A percentile compares a stretch with the other conserved stretches of the same genome.
phyloP scores from a whole-genome alignment of 2,888 invertebrate genomes.

The Sinopyrophorus schimmeli region DNA sequence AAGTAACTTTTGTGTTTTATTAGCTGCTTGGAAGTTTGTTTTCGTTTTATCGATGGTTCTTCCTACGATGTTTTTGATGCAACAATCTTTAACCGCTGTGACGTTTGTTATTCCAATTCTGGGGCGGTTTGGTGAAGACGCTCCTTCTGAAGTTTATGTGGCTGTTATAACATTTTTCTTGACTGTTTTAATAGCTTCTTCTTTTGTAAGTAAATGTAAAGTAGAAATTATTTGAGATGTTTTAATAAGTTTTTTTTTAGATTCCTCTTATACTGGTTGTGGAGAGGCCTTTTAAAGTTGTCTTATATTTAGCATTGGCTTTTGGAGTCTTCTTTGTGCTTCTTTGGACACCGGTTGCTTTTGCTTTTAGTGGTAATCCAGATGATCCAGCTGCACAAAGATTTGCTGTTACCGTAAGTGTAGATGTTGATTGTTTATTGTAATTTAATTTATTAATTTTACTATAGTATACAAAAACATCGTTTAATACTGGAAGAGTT shows the following conservation, averaged over 20 bases:
- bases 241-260: constrained; percentile 27
- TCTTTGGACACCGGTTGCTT: constrained; percentile 66
- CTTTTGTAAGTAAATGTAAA: constrained; percentile 46
- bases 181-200: constrained; percentile 52
- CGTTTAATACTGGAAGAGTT: too few relatives aligned
- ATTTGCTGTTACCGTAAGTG: too few relatives aligned
- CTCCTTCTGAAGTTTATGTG: constrained; percentile 56
- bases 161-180: constrained; percentile 50
- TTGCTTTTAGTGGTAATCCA: constrained; percentile 68
- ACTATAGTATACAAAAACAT: too few relatives aligned
- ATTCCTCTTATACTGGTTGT: constrained; percentile 42
- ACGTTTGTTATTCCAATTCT: constrained; percentile 48
- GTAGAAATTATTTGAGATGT: background rate
- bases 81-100: constrained; percentile 18
- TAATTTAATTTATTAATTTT: too few relatives aligned
- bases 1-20: constrained; percentile 3
- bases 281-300: constrained; percentile 38
- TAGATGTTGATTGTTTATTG: too few relatives aligned
- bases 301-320: constrained; percentile 36
- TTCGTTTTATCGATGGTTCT: constrained; percentile 28
- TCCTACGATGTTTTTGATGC: constrained; percentile 27
- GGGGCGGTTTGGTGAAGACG: constrained; percentile 54
- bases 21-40: constrained; percentile 31
- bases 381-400: constrained; percentile 68
- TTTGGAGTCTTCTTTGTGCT: constrained; percentile 53